A percentile compares a stretch with the other conserved stretches of the same genome.
Conservation (phyloP, 1,140 invertebrate species). For the Fopius arisanus region DNA sequence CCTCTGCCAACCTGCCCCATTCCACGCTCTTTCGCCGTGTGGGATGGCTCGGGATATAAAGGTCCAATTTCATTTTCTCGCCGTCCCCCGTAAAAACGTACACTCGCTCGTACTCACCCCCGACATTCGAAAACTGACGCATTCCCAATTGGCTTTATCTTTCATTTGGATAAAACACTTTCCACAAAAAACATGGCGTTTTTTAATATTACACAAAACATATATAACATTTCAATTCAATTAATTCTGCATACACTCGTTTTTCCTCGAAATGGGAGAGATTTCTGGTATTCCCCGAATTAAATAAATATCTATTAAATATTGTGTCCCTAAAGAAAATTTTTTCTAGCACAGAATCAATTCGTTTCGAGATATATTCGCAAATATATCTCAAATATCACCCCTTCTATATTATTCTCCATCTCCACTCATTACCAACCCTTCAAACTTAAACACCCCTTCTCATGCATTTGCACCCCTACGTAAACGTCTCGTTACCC, state of each 20-base stretch:
- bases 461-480: background rate
- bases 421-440: too few relatives aligned
- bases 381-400: too few relatives aligned
- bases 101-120: background rate
- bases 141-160: conserved; percentile 32
- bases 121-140: background rate
- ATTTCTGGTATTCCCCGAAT: too few relatives aligned
- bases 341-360: too few relatives aligned
- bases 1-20: conserved; percentile 15
- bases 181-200: conserved; percentile 17
- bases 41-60: conserved; percentile 33
- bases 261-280: too few relatives aligned
- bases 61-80: conserved; percentile 53
- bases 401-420: too few relatives aligned
- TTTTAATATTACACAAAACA: background rate
- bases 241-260: too few relatives aligned
- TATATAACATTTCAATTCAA: conserved; percentile 24
- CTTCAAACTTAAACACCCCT: too few relatives aligned
- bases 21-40: background rate
- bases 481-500: conserved; percentile 23
- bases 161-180: conserved; percentile 35
- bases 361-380: too few relatives aligned
- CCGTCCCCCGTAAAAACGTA: conserved; percentile 28
- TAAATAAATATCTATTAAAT: too few relatives aligned
- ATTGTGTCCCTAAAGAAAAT: too few relatives aligned